Base-by-base conservation (phyloP, 2,113 vertebrate genomes). In the Paraplagusia blochii region DNA sequence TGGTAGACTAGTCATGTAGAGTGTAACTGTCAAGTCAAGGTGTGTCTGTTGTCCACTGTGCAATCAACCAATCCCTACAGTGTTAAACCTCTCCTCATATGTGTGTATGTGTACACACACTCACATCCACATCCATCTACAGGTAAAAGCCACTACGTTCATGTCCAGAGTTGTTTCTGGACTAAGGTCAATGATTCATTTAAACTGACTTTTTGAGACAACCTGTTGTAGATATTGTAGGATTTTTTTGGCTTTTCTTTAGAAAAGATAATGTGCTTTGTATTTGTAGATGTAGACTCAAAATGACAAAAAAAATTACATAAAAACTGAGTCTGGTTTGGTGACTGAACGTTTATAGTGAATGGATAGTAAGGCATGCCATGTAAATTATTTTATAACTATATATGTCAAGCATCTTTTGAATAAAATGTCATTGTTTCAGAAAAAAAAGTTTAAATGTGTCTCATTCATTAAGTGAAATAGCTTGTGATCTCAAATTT, bases 371-470 rank as follows among this genome's bases (percentile, higher is more conserved):
- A 79, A 88, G 86, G 87, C 88, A 90, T 90, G 89, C 85, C 86
- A 86, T 90, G 85, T 90, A 88, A 89, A 87, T 89, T 85, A 90
- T 89, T 90, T 90, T 87, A 80, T 86, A 84, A 87, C 70, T 89
- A 82, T 88, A 81, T 88, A 88, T 85, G 87, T 89, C 85, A 86
- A 76, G 58, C 83, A 87, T 87, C 77, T 88, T 89, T 88, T 87
- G 75, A 88, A 89, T 85, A 89, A 87, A 85, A 85, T 44, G 69
- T 87, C 63, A 84, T 85, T 82, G 85, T 86, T 86, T 86, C 80
- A 40, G 74, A 77, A 64, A 68, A 67, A 86, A 87, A 83, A 85
- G 1, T 4, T 9, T 14, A 58, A 4, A 1, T 18, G 7, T 50
- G 33, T 53, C 10, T 69, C 5, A 3, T 55, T 2, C 44, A 16